Evolutionary conservation across 2,888 invertebrate genomes (phyloP), one percentile per base, ranked within the genome.

Genomic region (Campaea margaritaria): DNA sequence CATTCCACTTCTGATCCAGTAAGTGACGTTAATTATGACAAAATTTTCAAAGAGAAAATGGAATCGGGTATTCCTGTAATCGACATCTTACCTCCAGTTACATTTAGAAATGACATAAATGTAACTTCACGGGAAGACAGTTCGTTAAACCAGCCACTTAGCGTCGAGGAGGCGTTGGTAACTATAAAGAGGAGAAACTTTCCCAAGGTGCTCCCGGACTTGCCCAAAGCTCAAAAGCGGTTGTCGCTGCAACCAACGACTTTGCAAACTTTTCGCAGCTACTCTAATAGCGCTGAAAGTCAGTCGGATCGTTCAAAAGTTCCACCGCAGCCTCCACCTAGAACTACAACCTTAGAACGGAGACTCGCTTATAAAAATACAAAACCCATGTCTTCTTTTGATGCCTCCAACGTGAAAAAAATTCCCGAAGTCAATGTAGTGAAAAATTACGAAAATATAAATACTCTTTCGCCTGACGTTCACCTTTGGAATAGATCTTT

Each of bases 201-300:
- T 77, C 97, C 97, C 0, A 97, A 97, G 93, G 97, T 97, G 0
- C 81, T 97, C 34, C 97, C 97, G n/a, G 96, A 96, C 82, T 94
- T 96, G 70, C 94, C 95, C 0, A 91, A 85, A 70, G 73, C 85
- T 38, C 92, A 93, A 74, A 95, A 95, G 73, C 86, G 95, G n/a
- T 85, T 95, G 54, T 95, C 95, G 0, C 86, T 96, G 79, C 96
- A 95, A 65, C 94, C 94, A 3, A 87, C 87, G 5, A 69, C 81
- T 56, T 79, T 92, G 56, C 89, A 91, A 82, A 86, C 85, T 62
- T 92, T 92, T 71, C 78, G 85, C 56, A 79, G 82, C 50, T 86
- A 75, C 63, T 68, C 72, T 9, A 80, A 78, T 53, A 82, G 73
- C 70, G 62, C 72, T 64, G 90, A 90, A 50, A 82, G 73, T 75